Conservation (phyloP, 64 coral and sea anemone genomes). For the Acropora tenuis region DNA sequence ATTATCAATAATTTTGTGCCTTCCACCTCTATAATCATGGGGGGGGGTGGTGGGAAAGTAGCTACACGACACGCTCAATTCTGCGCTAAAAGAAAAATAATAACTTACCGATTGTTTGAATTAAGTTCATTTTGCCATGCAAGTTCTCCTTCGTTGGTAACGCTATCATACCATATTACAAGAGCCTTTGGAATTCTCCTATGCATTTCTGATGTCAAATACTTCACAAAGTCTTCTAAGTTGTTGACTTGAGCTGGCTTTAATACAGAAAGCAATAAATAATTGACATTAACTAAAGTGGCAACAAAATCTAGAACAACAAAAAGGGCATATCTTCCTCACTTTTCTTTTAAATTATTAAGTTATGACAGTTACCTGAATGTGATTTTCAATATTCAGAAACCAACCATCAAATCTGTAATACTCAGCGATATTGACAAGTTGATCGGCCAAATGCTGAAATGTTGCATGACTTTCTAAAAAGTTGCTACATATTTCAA, state of each 20-base stretch:
- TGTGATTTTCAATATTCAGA: slow-evolving; percentile 97
- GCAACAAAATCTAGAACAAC: too few relatives aligned
- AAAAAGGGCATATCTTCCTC: too few relatives aligned
- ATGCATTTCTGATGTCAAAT: slow-evolving; percentile 83
- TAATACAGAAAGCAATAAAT: neutral
- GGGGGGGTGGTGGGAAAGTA: too few relatives aligned
- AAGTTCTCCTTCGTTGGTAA: slow-evolving; percentile 94
- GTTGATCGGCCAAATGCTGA: slow-evolving; percentile 70
- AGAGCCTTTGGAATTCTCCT: slow-evolving; percentile 49
- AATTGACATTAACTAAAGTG: neutral
- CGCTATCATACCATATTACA: slow-evolving; percentile 99
- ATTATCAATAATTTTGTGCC: too few relatives aligned
- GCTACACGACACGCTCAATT: too few relatives aligned
- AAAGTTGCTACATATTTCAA: slow-evolving; percentile 67
- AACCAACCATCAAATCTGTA: slow-evolving; percentile 99
- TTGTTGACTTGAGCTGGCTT: slow-evolving; percentile 93
- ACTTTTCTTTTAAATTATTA: too few relatives aligned
- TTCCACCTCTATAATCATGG: too few relatives aligned
- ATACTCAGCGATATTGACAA: slow-evolving; percentile 93
- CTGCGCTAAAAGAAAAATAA: neutral
- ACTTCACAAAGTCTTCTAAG: slow-evolving; percentile 83
- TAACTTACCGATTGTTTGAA: slow-evolving; percentile 76
- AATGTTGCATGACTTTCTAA: slow-evolving; percentile 68
- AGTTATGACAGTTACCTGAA: slow-evolving; percentile 64
- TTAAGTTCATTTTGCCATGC: slow-evolving; percentile 95